Conservation (phyloP, 2,888 invertebrate genomes). For the Osedax frankpressi region DNA sequence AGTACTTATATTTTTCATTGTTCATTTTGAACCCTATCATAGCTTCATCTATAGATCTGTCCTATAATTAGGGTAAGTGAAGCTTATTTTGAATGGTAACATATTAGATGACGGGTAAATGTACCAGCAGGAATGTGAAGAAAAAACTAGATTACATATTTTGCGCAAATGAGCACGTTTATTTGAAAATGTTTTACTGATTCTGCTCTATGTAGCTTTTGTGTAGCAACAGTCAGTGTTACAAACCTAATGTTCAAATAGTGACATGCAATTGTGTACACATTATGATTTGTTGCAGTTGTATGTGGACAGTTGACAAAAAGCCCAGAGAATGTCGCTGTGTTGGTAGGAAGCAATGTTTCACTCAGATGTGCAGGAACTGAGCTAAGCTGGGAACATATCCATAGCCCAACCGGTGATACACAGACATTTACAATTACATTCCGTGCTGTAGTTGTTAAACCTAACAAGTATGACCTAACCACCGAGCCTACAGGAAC, state of each 20-base stretch:
- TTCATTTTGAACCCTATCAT: no score
- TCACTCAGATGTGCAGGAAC: not conserved
- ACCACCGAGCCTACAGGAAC: not conserved
- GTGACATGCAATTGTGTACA: not conserved
- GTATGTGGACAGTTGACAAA: not conserved
- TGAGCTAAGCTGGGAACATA: not conserved
- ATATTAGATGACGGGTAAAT: no score
- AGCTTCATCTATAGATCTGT: no score
- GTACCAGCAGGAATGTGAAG: no score
- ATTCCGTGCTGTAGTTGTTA: no score
- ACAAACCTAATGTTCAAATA: not conserved
- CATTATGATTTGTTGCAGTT: conserved; percentile 1
- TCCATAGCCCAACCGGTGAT: not conserved
- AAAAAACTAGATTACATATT: no score
- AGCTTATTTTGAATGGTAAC: no score
- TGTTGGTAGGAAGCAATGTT: not conserved
- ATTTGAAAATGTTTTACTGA: no score
- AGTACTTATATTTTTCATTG: no score
- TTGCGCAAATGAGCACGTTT: no score
- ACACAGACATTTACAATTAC: no score
- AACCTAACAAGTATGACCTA: not conserved
- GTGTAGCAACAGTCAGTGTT: not conserved
- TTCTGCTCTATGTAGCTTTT: not conserved
- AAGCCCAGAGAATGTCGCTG: not conserved
- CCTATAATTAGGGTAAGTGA: no score